Base-by-base conservation (phyloP, 2,888 invertebrate genomes). In the Margaritifera margaritifera region DNA sequence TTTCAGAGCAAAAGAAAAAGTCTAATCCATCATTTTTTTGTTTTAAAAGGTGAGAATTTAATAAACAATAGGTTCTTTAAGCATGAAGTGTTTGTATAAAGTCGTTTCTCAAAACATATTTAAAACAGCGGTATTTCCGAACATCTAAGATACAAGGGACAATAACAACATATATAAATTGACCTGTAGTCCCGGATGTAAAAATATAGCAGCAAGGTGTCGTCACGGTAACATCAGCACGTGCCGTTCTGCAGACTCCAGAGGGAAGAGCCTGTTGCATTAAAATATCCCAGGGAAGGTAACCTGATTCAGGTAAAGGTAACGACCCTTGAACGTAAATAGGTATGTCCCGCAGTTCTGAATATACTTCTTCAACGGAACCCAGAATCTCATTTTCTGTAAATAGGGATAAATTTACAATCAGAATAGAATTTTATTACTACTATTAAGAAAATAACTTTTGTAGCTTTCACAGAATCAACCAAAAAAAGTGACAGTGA, bases 171-270 rank as follows among this genome's bases (percentile, higher is more conserved):
- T 11, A 42, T 42, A 11, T 42, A 42, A n/a, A n/a, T n/a, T 63
- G 65, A 86, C 87, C 87, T 75, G 87, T 87, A 3, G 87, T 87
- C 52, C 87, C 87, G 57, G 98, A 98, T 0, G 99, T 99, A 90
- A 97, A 99, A 86, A 99, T 98, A 87, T 98, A 99, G 58, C 97
- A 92, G 64, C 98, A 90, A 4, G 88, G 83, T 59, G 86, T 88
- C 4, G 67, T 64, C 8, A 69, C 0, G 6, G 70, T 70, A 25
- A 85, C 54, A 2, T 52, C 71, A 42, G 67, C 62, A 60, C 86
- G 67, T 11, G 76, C 62, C 27, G 62, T 71, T 58, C 67, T 70
- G 58, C 75, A 74, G 24, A 83, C 69, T 18, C 74, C 71, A 42
- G 72, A 72, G 24, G 77, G 78, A 0, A 77, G 62, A 3, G 85